A percentile compares a stretch with the other conserved stretches of the same genome.
phyloP scores from a whole-genome alignment of 2,113 vertebrate species.

The Corythoichthys haematopterus region DNA sequence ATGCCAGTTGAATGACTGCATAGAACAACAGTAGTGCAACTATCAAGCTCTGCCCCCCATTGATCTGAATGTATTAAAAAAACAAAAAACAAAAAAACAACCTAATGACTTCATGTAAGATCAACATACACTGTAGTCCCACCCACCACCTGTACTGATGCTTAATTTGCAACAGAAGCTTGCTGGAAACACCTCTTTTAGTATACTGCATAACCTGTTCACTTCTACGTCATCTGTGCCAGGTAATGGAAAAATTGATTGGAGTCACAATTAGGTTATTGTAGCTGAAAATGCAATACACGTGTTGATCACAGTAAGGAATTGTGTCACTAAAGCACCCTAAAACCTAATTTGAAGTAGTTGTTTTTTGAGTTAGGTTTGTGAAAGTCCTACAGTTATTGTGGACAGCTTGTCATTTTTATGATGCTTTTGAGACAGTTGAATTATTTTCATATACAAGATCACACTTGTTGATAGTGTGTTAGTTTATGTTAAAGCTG shows the following conservation, averaged over 20 bases:
- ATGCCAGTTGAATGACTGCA: not conserved
- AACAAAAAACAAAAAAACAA: not conserved
- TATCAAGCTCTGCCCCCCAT: not conserved
- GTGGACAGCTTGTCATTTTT: not conserved
- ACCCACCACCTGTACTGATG: not conserved
- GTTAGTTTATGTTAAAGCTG: not conserved
- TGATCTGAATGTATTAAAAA: not conserved
- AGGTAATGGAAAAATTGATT: not conserved
- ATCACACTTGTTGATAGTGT: not conserved
- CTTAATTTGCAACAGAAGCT: not conserved
- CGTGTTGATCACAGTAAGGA: not conserved
- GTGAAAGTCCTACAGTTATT: not conserved
- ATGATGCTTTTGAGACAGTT: not conserved
- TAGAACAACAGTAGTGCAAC: not conserved
- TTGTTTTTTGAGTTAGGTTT: not conserved
- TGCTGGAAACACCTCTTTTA: constrained; percentile 1
- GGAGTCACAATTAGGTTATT: not conserved
- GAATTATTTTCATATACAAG: not conserved
- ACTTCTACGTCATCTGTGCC: not conserved
- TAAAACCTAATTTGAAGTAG: not conserved
- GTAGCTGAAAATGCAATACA: not conserved
- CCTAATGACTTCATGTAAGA: not conserved
- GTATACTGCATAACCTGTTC: not conserved
- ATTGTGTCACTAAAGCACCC: not conserved
- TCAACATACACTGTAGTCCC: not conserved